Evolutionary conservation across 1,140 invertebrate species (phyloP).

Genomic region (Trichomalopsis sarcophagae): DNA sequence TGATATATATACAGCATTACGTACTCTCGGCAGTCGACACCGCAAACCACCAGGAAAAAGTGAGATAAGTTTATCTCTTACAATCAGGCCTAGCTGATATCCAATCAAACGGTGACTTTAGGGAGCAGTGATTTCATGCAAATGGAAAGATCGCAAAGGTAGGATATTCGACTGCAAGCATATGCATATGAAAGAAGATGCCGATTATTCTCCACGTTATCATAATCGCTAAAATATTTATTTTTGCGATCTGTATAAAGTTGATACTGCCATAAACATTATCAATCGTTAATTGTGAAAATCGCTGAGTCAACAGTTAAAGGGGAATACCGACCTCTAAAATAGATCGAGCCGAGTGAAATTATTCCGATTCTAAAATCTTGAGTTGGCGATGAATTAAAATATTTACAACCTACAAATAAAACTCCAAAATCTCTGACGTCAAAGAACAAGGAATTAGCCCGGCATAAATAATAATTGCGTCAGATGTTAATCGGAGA

Average conservation of each 20-base stretch:
- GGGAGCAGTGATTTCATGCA: no score
- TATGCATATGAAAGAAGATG: no score
- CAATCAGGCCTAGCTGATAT: neutral
- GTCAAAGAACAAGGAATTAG: neutral
- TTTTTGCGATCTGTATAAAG: neutral
- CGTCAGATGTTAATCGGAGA: neutral
- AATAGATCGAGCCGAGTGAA: neutral
- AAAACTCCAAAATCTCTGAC: neutral
- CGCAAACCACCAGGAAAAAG: neutral
- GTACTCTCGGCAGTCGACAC: neutral
- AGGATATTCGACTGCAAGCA: no score
- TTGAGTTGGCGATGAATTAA: neutral
- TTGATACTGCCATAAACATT: neutral
- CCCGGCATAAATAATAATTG: neutral
- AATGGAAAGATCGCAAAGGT: no score
- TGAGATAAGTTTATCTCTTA: neutral
- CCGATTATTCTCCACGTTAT: neutral
- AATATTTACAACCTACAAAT: neutral
- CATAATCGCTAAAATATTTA: neutral
- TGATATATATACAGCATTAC: no score
- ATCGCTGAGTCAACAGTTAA: neutral
- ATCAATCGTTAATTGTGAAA: neutral
- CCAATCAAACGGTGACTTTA: neutral
- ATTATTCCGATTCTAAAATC: neutral
- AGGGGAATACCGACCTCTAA: neutral